Percentiles rank a stretch among this genome's conserved stretches.
phyloP scores from a whole-genome alignment of 2,888 invertebrate species.

The Phengaris arion region DNA sequence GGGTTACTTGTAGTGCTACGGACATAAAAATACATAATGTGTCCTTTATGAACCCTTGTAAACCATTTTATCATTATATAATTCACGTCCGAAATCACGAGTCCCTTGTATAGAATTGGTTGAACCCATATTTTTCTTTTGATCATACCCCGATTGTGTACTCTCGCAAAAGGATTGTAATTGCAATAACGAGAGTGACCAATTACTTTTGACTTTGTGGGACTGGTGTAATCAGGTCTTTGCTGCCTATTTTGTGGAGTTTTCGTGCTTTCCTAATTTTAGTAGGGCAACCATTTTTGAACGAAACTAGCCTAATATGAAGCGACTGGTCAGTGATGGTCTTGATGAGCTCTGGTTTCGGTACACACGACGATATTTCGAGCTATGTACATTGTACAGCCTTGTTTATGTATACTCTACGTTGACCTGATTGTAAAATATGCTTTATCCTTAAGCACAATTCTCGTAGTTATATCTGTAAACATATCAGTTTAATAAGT shows the following conservation, averaged over 20 bases:
- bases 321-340: no score
- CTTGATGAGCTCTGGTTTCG: no score
- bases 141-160: slow-evolving; percentile 1
- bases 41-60: neutral
- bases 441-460: no score
- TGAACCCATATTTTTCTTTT: slow-evolving; percentile 18
- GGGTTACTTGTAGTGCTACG: no score
- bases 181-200: slow-evolving; percentile 27
- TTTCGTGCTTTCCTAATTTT: neutral
- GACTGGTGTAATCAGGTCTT: neutral
- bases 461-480: no score
- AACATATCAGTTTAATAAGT: no score
- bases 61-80: neutral
- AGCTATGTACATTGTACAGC: no score
- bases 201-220: slow-evolving; percentile 22
- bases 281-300: neutral
- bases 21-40: neutral
- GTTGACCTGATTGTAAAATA: no score
- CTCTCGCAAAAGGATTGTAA: neutral
- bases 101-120: neutral
- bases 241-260: neutral
- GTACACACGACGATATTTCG: no score
- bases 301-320: no score
- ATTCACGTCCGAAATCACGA: slow-evolving; percentile 2
- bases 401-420: no score